Percentiles rank a stretch among this genome's conserved stretches.
Evolutionary conservation across 2,888 invertebrate species (phyloP).

Genomic region (Polylopha cassiicola): DNA sequence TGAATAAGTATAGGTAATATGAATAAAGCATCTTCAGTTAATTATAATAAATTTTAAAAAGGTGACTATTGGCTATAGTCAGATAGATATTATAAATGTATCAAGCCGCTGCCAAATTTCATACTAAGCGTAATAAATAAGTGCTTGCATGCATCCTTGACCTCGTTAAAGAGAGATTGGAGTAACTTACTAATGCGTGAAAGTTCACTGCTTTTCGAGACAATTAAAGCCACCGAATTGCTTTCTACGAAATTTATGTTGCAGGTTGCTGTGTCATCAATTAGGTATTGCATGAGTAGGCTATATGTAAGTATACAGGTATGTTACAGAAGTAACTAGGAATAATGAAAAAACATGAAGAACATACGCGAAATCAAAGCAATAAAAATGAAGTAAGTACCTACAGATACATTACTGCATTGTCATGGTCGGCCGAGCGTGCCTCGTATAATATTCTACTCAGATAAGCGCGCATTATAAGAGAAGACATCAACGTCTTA

Average conservation of each 20-base stretch:
- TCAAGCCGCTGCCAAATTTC: neutral
- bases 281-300: neutral
- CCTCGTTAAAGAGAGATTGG: slow-evolving; percentile 5
- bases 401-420: slow-evolving; percentile 1
- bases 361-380: neutral
- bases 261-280: neutral
- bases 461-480: slow-evolving; percentile 1
- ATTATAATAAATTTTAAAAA: no score
- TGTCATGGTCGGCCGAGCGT: slow-evolving; percentile 4
- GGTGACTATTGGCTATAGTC: no score
- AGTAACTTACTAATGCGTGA: neutral
- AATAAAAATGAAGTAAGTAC: neutral
- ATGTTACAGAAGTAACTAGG: neutral
- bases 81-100: neutral
- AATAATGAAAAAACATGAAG: neutral
- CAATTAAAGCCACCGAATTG: no score
- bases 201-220: no score
- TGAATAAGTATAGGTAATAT: no score
- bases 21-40: no score
- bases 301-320: neutral
- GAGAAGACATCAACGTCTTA: slow-evolving; percentile 3
- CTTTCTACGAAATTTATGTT: no score
- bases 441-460: no score
- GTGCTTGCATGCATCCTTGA: slow-evolving; percentile 3
- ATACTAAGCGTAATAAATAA: neutral